Base-by-base conservation (phyloP, 2,797 vertebrate species). In the Phoeniculus purpureus region DNA sequence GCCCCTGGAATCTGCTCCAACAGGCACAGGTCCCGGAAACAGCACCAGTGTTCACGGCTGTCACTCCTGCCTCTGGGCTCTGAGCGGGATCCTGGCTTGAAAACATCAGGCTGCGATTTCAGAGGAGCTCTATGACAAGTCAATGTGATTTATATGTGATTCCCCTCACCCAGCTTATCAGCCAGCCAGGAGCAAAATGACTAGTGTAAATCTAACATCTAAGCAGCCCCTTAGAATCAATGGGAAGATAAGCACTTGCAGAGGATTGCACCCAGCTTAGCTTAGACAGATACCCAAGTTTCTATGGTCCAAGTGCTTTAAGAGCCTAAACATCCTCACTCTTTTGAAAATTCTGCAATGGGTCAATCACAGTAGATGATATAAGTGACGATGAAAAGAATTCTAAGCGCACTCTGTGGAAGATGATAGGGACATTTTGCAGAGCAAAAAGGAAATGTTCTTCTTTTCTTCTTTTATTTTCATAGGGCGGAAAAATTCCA, bases 401-500 rank as follows among this genome's bases (percentile, higher is more conserved):
- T 78, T 55, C 9, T 16, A 81, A 83, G 75, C 59, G 4, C 13
- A 21, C 22, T 29, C 27, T 82, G 3, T 2, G 6, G 27, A 85
- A 59, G 45, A 51, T 23, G 3, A 13, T 50, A 29, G 0, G 2
- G 70, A 80, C 65, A 68, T 75, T 59, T 68, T 21, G 8, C 21
- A 25, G 15, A 27, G 27, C 9, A 85, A 70, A 94, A 81, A 50
- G 2, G 65, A 37, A 50, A 34, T 0, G 31, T 78, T 50, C 4
- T 92, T 80, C 89, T 61, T 34, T 34, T 43, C 56, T 52, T 34
- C 82, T 43, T 48, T 85, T 29, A 96, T 94, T 87, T 89, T 34
- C 68, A 96, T 95, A 99, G 99, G 99, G 99, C 23, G 99, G 99
- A 65, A 99, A 99, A 97, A 99, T 99, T 83, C 99, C 99, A 21